A percentile compares a stretch with the other conserved stretches of the same genome.
Evolutionary conservation across 2,797 vertebrate species (phyloP).

Genomic region (Sciaenops ocellatus): DNA sequence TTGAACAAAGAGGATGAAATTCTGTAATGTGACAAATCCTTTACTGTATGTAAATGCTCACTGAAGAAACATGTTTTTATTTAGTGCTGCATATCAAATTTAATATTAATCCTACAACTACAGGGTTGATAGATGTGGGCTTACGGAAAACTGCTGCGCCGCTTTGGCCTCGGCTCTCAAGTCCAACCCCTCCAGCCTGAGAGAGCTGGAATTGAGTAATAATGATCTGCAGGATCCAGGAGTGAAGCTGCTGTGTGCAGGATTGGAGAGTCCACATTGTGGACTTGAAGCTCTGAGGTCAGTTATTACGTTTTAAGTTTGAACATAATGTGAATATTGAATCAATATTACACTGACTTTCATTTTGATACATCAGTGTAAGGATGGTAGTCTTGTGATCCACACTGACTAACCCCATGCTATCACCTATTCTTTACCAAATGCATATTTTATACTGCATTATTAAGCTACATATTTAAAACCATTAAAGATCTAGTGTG

Average conservation of each 20-base stretch:
- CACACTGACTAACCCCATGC: neutral
- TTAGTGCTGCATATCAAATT: neutral
- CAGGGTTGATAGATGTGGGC: slow-evolving; percentile 32
- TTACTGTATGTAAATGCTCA: neutral
- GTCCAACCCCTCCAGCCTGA: slow-evolving; percentile 17
- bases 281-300: slow-evolving; percentile 30
- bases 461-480: neutral
- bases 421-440: neutral
- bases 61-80: neutral
- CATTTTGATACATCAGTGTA: neutral
- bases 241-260: slow-evolving; percentile 23
- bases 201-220: slow-evolving; percentile 38
- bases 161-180: slow-evolving; percentile 18
- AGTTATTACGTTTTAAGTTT: neutral
- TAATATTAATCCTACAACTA: neutral
- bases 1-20: neutral
- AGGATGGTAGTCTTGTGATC: neutral
- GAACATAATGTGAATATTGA: neutral
- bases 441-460: neutral
- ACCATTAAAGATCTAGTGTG: too few species aligned
- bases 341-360: neutral
- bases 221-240: slow-evolving; percentile 39
- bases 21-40: neutral
- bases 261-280: slow-evolving; percentile 20
- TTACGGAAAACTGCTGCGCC: slow-evolving; percentile 21